Percentiles rank a stretch among this genome's conserved stretches.
Conservation (phyloP, 2,888 invertebrate genomes). For the Dryobota labecula region DNA sequence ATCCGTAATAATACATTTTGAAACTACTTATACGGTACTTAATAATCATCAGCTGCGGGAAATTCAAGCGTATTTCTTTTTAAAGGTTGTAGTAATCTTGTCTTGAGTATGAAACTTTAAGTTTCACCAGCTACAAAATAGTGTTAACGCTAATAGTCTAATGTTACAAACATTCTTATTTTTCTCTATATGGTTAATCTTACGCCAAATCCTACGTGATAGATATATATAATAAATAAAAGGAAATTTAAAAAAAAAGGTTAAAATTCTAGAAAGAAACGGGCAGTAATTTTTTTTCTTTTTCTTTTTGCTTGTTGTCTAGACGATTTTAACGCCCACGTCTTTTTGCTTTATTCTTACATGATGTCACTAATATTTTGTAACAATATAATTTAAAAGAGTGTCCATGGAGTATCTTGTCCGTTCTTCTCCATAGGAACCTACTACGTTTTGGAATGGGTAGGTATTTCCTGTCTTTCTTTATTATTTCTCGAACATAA, state of each 20-base stretch:
- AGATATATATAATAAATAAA: too few relatives aligned
- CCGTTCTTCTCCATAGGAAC: neutral
- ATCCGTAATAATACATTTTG: constrained; percentile 23
- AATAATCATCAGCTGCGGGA: neutral
- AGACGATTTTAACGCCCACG: too few relatives aligned
- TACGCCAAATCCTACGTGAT: constrained; percentile 4
- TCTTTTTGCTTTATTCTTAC: too few relatives aligned
- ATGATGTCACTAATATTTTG: too few relatives aligned
- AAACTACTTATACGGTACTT: constrained; percentile 2
- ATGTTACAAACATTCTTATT: neutral
- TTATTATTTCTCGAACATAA: neutral
- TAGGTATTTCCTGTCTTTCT: too few relatives aligned
- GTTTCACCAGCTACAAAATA: constrained; percentile 23
- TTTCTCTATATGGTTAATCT: neutral
- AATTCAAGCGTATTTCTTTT: neutral
- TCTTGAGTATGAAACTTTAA: neutral
- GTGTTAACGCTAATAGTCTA: constrained; percentile 5
- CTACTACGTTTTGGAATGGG: neutral
- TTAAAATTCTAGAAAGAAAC: neutral
- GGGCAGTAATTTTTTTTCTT: too few relatives aligned
- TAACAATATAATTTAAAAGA: neutral
- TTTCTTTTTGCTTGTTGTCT: too few relatives aligned
- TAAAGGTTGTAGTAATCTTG: constrained; percentile 18
- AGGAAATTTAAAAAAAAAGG: too few relatives aligned
- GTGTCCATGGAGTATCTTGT: too few relatives aligned